phyloP scores from a whole-genome alignment of 64 coral and sea anemone species.

The Montipora foliosa region DNA sequence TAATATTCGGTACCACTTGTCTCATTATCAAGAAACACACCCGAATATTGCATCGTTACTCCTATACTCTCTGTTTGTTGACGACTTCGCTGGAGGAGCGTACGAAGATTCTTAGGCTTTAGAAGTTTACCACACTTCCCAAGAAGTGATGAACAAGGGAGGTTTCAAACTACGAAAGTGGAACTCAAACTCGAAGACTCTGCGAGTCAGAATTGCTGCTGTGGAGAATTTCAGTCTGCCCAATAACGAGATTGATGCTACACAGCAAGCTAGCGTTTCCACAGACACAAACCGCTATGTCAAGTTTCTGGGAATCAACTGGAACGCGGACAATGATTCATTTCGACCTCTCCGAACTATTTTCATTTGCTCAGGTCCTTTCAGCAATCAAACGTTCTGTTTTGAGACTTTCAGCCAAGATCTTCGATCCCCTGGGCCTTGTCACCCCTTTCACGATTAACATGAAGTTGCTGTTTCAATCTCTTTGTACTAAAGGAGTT shows the following conservation, averaged over 20 bases:
- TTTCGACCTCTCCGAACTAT: not conserved
- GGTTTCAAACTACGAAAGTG: no score
- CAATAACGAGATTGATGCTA: no score
- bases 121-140: no score
- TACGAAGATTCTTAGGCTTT: conserved; percentile 16
- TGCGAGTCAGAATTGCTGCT: no score
- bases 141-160: no score
- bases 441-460: not conserved
- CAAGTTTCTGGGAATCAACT: conserved; percentile 17
- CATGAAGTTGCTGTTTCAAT: conserved; percentile 10
- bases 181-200: no score
- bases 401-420: no score
- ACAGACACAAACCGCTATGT: not conserved
- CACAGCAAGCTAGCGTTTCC: not conserved
- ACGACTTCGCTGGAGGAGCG: conserved; percentile 54
- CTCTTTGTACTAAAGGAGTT: not conserved
- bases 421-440: conserved; percentile 9
- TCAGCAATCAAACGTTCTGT: no score
- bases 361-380: no score
- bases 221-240: no score
- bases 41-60: conserved; percentile 5
- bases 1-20: conserved; percentile 28
- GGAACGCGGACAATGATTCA: not conserved
- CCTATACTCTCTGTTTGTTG: conserved; percentile 48
- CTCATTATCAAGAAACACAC: not conserved